Conservation (phyloP, 92 coral and sea anemone species). For the Epizoanthus fatuus region DNA sequence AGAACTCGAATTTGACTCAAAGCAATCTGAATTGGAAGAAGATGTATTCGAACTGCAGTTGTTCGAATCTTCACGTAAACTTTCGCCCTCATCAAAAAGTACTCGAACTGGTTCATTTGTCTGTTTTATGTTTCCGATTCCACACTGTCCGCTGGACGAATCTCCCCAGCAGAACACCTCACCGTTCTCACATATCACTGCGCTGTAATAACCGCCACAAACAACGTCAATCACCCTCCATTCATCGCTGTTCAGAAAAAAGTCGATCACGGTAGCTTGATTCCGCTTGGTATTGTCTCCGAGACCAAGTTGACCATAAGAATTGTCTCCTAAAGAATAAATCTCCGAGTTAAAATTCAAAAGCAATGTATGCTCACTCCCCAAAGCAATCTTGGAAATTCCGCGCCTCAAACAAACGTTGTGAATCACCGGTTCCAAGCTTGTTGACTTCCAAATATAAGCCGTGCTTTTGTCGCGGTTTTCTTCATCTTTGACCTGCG, state of each 20-base stretch:
- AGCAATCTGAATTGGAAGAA: slow-evolving; percentile 13
- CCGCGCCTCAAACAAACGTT: slow-evolving; percentile 78
- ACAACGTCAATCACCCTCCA: slow-evolving; percentile 73
- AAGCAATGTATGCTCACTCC: slow-evolving; percentile 88
- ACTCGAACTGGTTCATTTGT: slow-evolving; percentile 74
- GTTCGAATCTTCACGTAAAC: slow-evolving; percentile 1
- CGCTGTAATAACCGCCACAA: slow-evolving; percentile 90
- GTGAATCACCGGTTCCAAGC: slow-evolving; percentile 82
- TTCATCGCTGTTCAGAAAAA: slow-evolving; percentile 67
- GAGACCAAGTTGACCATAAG: slow-evolving; percentile 94
- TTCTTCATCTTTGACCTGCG: slow-evolving; percentile 53
- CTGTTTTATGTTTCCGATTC: slow-evolving; percentile 75
- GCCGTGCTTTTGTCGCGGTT: slow-evolving; percentile 86
- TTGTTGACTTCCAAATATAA: slow-evolving; percentile 94
- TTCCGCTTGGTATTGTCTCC: slow-evolving; percentile 80
- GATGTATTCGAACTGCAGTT: neutral
- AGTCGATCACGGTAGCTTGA: slow-evolving; percentile 71
- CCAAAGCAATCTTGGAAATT: slow-evolving; percentile 90
- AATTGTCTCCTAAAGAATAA: slow-evolving; percentile 88
- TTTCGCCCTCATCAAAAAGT: slow-evolving; percentile 54
- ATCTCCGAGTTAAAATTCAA: slow-evolving; percentile 83
- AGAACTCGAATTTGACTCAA: slow-evolving; percentile 28
- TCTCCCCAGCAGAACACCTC: slow-evolving; percentile 96
- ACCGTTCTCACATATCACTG: slow-evolving; percentile 81
- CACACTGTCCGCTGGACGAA: slow-evolving; percentile 97